These are phyloP conservation scores for Falco columbarius DNA, from an alignment of 2,797 vertebrate species.

Conservation along the genomic window DNA sequence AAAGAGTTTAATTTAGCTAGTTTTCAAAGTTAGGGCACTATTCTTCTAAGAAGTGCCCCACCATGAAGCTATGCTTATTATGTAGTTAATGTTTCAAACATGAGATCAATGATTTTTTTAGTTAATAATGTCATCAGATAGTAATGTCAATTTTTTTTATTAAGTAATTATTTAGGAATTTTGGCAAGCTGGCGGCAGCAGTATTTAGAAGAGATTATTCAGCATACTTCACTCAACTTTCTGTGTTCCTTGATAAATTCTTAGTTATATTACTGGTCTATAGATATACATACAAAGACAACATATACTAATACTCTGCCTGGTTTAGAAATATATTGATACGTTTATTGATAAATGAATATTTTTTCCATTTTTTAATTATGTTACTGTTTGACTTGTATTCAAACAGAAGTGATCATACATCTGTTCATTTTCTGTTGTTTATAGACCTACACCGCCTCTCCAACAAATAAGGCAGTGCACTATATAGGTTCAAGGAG, in stretches of 20 bases:
- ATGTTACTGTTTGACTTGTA: neutral
- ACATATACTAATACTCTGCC: neutral
- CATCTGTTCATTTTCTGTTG: neutral
- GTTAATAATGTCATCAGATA: neutral
- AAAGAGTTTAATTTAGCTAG: neutral
- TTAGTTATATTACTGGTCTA: neutral
- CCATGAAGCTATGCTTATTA: neutral
- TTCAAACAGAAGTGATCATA: neutral
- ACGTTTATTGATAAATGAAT: neutral
- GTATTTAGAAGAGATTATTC: neutral
- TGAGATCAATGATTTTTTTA: neutral
- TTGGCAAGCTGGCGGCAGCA: neutral
- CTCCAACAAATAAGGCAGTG: neutral
- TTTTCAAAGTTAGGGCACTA: neutral
- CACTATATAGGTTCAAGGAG: neutral
- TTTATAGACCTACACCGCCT: neutral
- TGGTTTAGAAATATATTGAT: neutral
- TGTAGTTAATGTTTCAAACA: neutral
- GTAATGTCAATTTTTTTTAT: neutral
- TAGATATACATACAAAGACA: neutral
- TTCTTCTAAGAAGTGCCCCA: neutral
- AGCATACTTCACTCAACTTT: neutral
- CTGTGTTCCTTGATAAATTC: neutral
- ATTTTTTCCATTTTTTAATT: neutral
- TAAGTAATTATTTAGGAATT: neutral